Percentiles rank a stretch among this genome's conserved stretches.
Evolutionary conservation across 2,888 invertebrate species (phyloP).

Genomic region (Chrysotoxum bicinctum): DNA sequence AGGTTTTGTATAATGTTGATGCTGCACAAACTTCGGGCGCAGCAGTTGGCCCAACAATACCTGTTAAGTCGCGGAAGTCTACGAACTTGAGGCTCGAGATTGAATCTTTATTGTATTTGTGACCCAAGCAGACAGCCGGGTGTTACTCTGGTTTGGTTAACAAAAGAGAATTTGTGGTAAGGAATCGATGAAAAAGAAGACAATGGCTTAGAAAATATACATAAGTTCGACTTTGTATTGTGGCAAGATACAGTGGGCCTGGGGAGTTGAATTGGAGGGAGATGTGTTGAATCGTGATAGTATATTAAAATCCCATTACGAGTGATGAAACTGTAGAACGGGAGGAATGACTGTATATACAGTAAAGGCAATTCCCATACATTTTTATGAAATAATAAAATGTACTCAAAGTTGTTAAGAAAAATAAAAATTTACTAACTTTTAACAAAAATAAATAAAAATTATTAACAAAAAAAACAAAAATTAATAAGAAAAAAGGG

Average conservation of each 20-base stretch:
- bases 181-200: background rate
- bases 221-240: background rate
- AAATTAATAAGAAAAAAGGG: no score
- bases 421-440: no score
- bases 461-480: no score
- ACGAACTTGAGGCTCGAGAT: constrained; percentile 57
- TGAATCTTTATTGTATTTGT: constrained; percentile 65
- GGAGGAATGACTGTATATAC: no score
- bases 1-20: background rate
- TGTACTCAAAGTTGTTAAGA: no score
- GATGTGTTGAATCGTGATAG: background rate
- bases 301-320: background rate
- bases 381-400: no score
- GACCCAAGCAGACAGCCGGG: constrained; percentile 33
- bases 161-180: background rate
- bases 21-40: constrained; percentile 15
- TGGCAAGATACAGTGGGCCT: background rate
- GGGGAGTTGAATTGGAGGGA: background rate
- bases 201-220: constrained; percentile 9
- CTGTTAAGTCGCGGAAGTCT: constrained; percentile 67
- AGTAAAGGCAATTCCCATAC: no score
- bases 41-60: constrained; percentile 15
- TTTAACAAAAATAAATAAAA: no score
- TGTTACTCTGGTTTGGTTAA: constrained; percentile 7
- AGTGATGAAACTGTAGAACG: no score